These are phyloP conservation scores for Craniophora ligustri DNA, from an alignment of 2,888 invertebrate genomes.

Conservation along the genomic window DNA sequence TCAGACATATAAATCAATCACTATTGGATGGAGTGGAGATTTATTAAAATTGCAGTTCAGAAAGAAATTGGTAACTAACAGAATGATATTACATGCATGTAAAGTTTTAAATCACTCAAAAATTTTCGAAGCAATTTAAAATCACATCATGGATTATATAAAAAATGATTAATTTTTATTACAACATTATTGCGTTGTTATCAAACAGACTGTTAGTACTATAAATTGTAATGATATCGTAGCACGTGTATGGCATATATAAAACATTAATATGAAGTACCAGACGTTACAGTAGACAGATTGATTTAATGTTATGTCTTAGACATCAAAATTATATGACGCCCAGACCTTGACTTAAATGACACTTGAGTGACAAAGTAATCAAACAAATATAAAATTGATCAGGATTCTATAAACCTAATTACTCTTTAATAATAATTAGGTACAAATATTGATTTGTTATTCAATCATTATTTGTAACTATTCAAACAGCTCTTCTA, in stretches of 20 bases:
- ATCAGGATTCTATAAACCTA: too few relatives aligned
- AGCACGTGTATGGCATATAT: slow-evolving; percentile 49
- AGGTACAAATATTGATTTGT: too few relatives aligned
- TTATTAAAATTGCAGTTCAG: too few relatives aligned
- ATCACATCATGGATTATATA: slow-evolving; percentile 10
- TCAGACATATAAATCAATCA: too few relatives aligned
- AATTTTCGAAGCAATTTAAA: too few relatives aligned
- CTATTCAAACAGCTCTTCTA: too few relatives aligned
- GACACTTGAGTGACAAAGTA: slow-evolving; percentile 5
- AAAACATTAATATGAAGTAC: slow-evolving; percentile 49
- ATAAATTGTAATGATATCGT: slow-evolving; percentile 23
- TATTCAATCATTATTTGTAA: too few relatives aligned
- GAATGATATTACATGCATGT: too few relatives aligned
- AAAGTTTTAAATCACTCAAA: too few relatives aligned
- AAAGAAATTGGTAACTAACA: slow-evolving; percentile 3
- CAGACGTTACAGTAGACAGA: slow-evolving; percentile 60
- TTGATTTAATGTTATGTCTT: slow-evolving; percentile 61
- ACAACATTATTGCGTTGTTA: slow-evolving; percentile 48
- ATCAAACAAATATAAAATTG: too few relatives aligned
- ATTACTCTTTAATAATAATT: too few relatives aligned
- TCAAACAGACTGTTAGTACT: slow-evolving; percentile 20
- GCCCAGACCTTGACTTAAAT: slow-evolving; percentile 29
- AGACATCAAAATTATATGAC: slow-evolving; percentile 24
- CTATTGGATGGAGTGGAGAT: too few relatives aligned
- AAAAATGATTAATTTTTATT: slow-evolving; percentile 18